Evolutionary conservation across 1,140 invertebrate genomes (phyloP).

Genomic region (Drosophila sp.): DNA sequence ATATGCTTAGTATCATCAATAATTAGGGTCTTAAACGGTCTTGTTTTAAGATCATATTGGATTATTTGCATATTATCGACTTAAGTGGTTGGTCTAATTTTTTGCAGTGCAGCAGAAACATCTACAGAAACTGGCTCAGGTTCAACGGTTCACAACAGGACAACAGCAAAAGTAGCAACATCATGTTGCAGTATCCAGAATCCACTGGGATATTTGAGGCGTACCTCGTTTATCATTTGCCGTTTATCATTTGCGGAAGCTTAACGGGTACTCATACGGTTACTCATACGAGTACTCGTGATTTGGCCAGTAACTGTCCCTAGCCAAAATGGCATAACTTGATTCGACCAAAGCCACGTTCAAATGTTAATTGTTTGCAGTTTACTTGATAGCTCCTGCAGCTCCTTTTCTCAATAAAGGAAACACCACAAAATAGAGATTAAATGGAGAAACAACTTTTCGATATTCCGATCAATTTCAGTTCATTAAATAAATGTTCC

Average conservation of each 20-base stretch:
- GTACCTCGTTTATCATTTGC: conserved; percentile 37
- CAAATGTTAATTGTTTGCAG: conserved; percentile 72
- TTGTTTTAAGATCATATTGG: no score
- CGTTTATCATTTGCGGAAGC: neutral
- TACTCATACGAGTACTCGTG: no score
- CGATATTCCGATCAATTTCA: no score
- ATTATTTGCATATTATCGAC: no score
- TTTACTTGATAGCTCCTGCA: conserved; percentile 22
- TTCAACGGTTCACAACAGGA: neutral
- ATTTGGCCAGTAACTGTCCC: conserved; percentile 1
- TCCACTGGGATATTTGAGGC: conserved; percentile 6
- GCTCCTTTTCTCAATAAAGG: neutral
- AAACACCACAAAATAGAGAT: neutral
- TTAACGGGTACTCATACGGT: neutral
- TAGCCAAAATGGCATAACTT: conserved; percentile 9
- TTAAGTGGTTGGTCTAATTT: neutral
- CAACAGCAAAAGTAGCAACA: conserved; percentile 2
- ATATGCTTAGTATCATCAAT: no score
- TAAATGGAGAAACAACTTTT: neutral
- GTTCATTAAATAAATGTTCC: no score
- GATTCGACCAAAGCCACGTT: conserved; percentile 49
- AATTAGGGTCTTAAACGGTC: no score
- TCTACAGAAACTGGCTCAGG: neutral
- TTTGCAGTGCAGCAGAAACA: neutral
- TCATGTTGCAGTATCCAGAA: neutral